phyloP scores from a whole-genome alignment of 1,140 invertebrate genomes.

The Diprion similis region DNA sequence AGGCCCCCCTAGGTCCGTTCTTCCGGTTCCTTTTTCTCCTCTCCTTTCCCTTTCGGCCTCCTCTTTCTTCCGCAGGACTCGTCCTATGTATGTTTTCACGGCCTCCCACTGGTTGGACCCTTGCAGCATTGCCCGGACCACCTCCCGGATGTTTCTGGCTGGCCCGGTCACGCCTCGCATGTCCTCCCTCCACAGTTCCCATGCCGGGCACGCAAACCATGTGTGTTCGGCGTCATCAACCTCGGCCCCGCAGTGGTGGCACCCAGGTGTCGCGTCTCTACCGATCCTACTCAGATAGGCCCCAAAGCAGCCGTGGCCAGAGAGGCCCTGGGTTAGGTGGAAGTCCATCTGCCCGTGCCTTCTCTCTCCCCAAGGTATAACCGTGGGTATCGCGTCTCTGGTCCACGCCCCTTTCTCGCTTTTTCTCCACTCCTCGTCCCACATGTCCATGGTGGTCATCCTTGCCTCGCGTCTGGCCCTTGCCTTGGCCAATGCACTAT shows the following conservation, averaged over 20 bases:
- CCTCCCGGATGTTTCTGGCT: too few relatives aligned
- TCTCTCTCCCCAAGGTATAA: constrained; percentile 26
- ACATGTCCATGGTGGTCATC: constrained; percentile 8
- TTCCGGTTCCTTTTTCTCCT: not conserved
- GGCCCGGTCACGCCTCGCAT: too few relatives aligned
- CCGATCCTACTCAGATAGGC: constrained; percentile 26
- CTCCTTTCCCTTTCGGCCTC: not conserved
- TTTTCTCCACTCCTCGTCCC: constrained; percentile 24
- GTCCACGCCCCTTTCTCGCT: constrained; percentile 26
- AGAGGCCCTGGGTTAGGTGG: constrained; percentile 32
- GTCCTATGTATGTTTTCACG: too few relatives aligned
- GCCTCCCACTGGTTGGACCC: too few relatives aligned
- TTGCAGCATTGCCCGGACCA: too few relatives aligned
- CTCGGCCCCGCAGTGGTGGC: constrained; percentile 18
- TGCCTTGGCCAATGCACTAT: not conserved
- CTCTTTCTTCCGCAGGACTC: not conserved
- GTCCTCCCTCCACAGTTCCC: too few relatives aligned
- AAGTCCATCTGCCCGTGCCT: constrained; percentile 26
- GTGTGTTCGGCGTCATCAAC: constrained; percentile 31
- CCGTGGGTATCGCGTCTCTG: constrained; percentile 28
- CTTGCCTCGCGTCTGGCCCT: not conserved
- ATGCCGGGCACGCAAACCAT: constrained; percentile 28
- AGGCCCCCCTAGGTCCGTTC: too few relatives aligned
- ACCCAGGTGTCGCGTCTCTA: constrained; percentile 12
- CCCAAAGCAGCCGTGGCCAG: constrained; percentile 31